A percentile compares a stretch with the other conserved stretches of the same genome.
These are phyloP conservation scores for Amyelois transitella DNA, from an alignment of 1,140 invertebrate genomes.

Conservation along the genomic window DNA sequence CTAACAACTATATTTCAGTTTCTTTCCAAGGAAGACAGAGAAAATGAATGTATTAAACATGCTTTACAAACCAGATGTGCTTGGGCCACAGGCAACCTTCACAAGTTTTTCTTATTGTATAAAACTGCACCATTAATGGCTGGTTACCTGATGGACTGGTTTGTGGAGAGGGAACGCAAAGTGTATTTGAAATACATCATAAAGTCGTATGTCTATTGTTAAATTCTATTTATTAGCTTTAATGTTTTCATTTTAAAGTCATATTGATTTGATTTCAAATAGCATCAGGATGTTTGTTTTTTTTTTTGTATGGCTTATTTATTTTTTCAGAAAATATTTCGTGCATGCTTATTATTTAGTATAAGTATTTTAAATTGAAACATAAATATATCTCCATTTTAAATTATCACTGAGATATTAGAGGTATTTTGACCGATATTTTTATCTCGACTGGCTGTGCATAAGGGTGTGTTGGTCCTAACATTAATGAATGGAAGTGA, in stretches of 20 bases:
- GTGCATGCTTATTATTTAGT: no score
- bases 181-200: slow-evolving; percentile 92
- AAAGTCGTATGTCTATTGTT: slow-evolving; percentile 91
- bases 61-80: slow-evolving; percentile 91
- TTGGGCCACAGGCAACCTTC: slow-evolving; percentile 93
- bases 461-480: no score
- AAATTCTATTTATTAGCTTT: neutral
- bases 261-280: no score
- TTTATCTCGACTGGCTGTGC: no score
- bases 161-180: slow-evolving; percentile 94
- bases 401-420: no score
- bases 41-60: slow-evolving; percentile 89
- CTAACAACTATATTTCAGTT: slow-evolving; percentile 91
- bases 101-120: slow-evolving; percentile 94
- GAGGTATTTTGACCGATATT: no score
- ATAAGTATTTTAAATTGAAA: no score
- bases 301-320: no score
- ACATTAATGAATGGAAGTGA: no score
- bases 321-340: no score
- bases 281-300: no score
- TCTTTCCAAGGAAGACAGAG: slow-evolving; percentile 84
- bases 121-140: slow-evolving; percentile 92
- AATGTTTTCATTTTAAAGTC: neutral
- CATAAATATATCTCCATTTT: no score
- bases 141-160: slow-evolving; percentile 98